Percentiles rank a stretch among this genome's conserved stretches.
These are phyloP conservation scores for Bungarus multicinctus DNA, from an alignment of 2,113 vertebrate species.

Conservation along the genomic window DNA sequence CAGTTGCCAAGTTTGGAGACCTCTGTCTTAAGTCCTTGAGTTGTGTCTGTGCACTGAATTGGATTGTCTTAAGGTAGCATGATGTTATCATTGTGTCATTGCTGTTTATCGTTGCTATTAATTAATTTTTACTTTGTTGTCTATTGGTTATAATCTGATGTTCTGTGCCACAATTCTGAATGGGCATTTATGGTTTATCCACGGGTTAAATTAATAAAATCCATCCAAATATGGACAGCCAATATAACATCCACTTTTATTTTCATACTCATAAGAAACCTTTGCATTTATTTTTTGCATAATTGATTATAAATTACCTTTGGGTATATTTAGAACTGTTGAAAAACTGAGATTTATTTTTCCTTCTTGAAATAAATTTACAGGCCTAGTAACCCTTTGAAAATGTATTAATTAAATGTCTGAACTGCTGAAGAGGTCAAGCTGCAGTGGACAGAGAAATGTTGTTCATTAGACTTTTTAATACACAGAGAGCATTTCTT, in stretches of 20 bases:
- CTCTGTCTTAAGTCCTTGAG: background rate
- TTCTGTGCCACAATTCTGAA: background rate
- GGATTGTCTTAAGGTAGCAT: background rate
- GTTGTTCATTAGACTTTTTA: background rate
- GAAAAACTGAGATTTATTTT: background rate
- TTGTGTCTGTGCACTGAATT: background rate
- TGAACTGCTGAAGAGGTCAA: background rate
- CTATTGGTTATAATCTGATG: background rate
- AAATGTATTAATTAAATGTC: background rate
- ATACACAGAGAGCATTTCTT: background rate
- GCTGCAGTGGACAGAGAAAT: no score
- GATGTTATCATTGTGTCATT: background rate
- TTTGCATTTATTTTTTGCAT: background rate
- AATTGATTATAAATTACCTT: background rate
- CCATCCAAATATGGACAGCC: background rate
- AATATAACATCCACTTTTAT: background rate
- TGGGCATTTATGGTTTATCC: background rate
- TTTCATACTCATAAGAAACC: background rate
- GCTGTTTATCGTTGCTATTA: background rate
- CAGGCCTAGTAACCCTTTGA: background rate
- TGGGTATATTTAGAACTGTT: background rate
- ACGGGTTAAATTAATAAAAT: background rate
- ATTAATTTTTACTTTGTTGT: background rate
- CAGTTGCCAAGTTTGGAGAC: no score
- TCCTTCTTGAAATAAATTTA: background rate